These are phyloP conservation scores for Hypena proboscidalis DNA, from an alignment of 2,888 invertebrate species.

Conservation along the genomic window DNA sequence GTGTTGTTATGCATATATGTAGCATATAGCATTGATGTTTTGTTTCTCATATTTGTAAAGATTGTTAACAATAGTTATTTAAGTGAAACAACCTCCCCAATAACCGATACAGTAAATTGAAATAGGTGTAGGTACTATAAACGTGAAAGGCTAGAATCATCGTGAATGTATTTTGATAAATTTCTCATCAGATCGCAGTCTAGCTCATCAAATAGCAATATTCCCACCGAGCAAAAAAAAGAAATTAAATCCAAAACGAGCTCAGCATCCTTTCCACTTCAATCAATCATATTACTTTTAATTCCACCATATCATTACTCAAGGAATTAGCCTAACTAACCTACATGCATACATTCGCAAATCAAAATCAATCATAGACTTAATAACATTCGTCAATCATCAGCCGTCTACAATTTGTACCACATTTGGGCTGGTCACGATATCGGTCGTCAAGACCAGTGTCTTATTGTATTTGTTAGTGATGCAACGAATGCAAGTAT, in stretches of 20 bases:
- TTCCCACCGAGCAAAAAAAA: neutral
- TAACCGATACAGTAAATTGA: no score
- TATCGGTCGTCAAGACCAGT: constrained; percentile 33
- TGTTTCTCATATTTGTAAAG: no score
- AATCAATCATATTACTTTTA: constrained; percentile 15
- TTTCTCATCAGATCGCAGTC: neutral
- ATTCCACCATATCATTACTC: constrained; percentile 9
- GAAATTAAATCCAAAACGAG: neutral
- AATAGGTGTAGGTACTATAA: no score
- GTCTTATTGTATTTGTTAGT: constrained; percentile 32
- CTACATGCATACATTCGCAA: constrained; percentile 26
- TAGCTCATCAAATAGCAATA: neutral
- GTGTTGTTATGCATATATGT: no score
- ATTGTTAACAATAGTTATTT: no score
- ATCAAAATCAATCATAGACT: constrained; percentile 25
- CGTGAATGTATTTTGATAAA: no score
- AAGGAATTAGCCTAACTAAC: constrained; percentile 15
- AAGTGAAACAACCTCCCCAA: no score
- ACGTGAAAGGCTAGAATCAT: no score
- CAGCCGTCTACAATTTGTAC: constrained; percentile 50
- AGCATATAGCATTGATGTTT: no score
- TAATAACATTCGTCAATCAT: constrained; percentile 31
- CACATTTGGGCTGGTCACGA: constrained; percentile 51
- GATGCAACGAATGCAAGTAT: no score
- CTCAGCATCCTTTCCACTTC: constrained; percentile 1